Evolutionary conservation across 2,888 invertebrate species (phyloP).

Genomic region (Agonopterix subpropinquella): DNA sequence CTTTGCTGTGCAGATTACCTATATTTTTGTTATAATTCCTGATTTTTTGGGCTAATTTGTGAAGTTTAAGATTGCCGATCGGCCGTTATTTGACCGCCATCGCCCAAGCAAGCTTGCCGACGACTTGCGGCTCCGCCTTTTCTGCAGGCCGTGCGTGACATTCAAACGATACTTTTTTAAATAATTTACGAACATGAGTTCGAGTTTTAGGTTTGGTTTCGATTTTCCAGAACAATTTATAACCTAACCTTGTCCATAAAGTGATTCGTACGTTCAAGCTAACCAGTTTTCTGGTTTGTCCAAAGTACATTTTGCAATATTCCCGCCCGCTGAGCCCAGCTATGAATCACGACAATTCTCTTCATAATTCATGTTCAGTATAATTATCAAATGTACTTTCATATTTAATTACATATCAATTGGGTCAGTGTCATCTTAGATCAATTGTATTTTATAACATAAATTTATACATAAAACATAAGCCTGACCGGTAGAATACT

Average conservation of each 20-base stretch:
- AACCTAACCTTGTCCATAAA: conserved; percentile 26
- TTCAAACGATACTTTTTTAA: conserved; percentile 17
- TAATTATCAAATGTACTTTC: too few relatives aligned
- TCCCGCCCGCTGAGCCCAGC: conserved; percentile 27
- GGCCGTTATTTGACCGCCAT: conserved; percentile 74
- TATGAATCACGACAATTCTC: conserved; percentile 32
- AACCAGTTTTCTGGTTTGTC: conserved; percentile 27
- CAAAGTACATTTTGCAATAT: conserved; percentile 17
- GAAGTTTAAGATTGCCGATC: conserved; percentile 11
- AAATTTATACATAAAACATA: too few relatives aligned
- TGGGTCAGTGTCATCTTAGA: too few relatives aligned
- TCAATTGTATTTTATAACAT: too few relatives aligned
- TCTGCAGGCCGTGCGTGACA: conserved; percentile 32
- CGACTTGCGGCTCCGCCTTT: conserved; percentile 56
- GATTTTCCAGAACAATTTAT: conserved; percentile 10
- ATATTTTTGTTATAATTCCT: not conserved
- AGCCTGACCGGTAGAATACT: too few relatives aligned
- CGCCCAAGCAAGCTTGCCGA: conserved; percentile 61
- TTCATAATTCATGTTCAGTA: too few relatives aligned
- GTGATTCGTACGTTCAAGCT: conserved; percentile 11
- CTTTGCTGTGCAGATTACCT: conserved; percentile 10
- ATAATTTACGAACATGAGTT: conserved; percentile 10
- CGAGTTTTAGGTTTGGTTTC: conserved; percentile 5
- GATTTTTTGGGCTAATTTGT: not conserved
- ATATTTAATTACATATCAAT: too few relatives aligned